Percentiles rank a stretch among this genome's conserved stretches.
phyloP scores from a whole-genome alignment of 2,113 vertebrate species.

The Oncorhynchus tshawytscha region DNA sequence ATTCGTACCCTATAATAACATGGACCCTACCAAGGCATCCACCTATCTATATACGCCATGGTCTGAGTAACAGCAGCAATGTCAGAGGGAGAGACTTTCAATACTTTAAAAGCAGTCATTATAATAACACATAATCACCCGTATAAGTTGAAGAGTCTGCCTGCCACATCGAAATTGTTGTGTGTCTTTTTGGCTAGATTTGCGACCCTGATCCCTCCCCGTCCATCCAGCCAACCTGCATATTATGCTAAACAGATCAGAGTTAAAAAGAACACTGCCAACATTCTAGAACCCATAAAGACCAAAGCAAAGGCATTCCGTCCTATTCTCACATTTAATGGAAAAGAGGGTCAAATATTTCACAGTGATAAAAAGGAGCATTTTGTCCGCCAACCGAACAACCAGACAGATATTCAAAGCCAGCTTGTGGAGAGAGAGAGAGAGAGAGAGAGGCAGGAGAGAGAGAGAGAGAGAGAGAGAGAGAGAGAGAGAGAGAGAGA shows the following conservation, averaged over 20 bases:
- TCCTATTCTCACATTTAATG: conserved; percentile 32
- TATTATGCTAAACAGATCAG: conserved; percentile 39
- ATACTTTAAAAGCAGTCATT: conserved; percentile 32
- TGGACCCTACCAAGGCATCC: conserved; percentile 16
- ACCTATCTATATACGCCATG: conserved; percentile 24
- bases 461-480: background rate
- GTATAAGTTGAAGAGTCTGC: conserved; percentile 13
- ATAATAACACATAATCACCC: conserved; percentile 19
- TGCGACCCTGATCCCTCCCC: background rate
- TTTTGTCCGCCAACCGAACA: conserved; percentile 26
- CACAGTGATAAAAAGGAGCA: conserved; percentile 17
- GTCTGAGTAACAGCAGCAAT: conserved; percentile 14
- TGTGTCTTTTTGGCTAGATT: conserved; percentile 6
- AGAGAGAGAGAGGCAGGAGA: too few relatives aligned
- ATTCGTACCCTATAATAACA: conserved; percentile 24
- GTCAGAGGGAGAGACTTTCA: conserved; percentile 19
- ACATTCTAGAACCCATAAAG: background rate
- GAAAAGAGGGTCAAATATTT: conserved; percentile 24
- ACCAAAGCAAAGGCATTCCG: conserved; percentile 30
- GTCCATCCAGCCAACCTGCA: conserved; percentile 2
- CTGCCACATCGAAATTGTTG: conserved; percentile 2
- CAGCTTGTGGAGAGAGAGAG: background rate
- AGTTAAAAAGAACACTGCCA: background rate
- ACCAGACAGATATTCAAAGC: conserved; percentile 23
- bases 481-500: background rate